phyloP scores from a whole-genome alignment of 53 echinoderm and acorn worm species.

The Luidia sarsii region DNA sequence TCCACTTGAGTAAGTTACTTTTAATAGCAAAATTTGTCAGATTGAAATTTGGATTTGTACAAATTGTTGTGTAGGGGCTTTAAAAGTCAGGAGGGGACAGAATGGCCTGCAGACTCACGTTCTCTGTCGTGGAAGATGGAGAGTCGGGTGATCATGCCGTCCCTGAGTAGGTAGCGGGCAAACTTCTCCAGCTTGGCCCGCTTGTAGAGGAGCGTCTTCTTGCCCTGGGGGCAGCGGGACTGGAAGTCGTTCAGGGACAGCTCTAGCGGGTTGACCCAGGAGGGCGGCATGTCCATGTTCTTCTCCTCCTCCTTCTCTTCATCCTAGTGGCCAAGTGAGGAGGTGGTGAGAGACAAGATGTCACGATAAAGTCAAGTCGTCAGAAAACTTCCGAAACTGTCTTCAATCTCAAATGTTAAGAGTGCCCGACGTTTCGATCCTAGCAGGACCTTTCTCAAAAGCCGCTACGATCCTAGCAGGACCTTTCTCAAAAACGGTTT shows the following conservation, averaged over 20 bases:
- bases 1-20: too few species aligned
- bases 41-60: too few species aligned
- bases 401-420: too few species aligned
- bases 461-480: too few species aligned
- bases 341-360: background rate
- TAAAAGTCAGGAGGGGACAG: too few species aligned
- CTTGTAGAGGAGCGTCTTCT: slow-evolving; percentile 90
- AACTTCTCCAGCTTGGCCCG: slow-evolving; percentile 97
- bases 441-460: too few species aligned
- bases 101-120: too few species aligned
- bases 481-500: too few species aligned
- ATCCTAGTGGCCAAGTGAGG: slow-evolving; percentile 67
- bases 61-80: too few species aligned
- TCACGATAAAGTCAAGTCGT: background rate
- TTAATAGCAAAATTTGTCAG: too few species aligned
- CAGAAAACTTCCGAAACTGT: background rate
- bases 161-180: slow-evolving; percentile 92
- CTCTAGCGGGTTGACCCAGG: slow-evolving; percentile 84
- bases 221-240: slow-evolving; percentile 94
- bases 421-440: too few species aligned
- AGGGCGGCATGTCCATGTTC: slow-evolving; percentile 94
- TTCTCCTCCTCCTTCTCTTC: slow-evolving; percentile 96
- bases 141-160: slow-evolving; percentile 86
- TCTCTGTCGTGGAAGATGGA: slow-evolving; percentile 87
- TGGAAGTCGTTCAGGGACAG: slow-evolving; percentile 90